Evolutionary conservation across 2,797 vertebrate species (phyloP).

Genomic region (Sus cebifrons): DNA sequence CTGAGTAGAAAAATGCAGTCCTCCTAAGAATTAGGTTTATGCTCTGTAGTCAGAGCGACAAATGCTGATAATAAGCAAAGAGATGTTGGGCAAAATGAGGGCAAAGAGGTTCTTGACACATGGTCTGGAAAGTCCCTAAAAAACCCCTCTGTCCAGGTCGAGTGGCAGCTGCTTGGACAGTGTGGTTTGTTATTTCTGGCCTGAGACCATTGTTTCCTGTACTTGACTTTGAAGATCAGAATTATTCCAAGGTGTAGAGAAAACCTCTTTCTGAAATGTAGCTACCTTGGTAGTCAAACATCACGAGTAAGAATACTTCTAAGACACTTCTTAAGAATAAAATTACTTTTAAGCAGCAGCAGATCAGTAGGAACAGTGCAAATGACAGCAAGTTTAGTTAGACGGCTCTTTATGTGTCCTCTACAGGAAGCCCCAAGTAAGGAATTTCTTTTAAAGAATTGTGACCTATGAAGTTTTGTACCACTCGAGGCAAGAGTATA

Average conservation of each 20-base stretch:
- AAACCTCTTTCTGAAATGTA: neutral
- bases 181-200: neutral
- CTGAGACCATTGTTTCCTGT: neutral
- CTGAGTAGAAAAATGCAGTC: neutral
- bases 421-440: neutral
- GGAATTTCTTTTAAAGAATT: neutral
- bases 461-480: neutral
- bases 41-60: neutral
- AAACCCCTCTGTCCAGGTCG: neutral
- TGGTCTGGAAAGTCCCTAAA: conserved; percentile 49
- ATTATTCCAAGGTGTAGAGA: neutral
- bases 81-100: conserved; percentile 20
- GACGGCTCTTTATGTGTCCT: neutral
- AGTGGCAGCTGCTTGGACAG: neutral
- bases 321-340: neutral
- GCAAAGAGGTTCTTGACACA: neutral
- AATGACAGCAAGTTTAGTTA: neutral
- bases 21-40: neutral
- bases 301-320: neutral
- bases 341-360: neutral
- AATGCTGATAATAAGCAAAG: neutral
- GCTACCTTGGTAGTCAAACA: neutral
- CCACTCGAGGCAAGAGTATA: neutral
- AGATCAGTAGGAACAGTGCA: neutral
- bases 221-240: neutral